Evolutionary conservation across 2,797 vertebrate species (phyloP).

Genomic region (Hipposideros larvatus): DNA sequence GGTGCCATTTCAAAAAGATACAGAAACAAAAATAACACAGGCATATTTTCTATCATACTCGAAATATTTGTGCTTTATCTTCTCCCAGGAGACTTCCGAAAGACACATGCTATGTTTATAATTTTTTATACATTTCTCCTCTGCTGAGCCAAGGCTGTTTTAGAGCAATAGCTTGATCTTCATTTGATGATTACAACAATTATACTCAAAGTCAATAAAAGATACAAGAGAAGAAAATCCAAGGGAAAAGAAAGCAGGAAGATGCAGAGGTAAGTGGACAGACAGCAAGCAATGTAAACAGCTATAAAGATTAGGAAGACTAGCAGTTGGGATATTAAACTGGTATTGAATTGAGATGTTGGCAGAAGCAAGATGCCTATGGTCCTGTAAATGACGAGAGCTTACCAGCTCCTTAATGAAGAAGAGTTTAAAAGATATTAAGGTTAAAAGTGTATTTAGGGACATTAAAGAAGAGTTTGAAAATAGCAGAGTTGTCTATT

Average conservation of each 20-base stretch:
- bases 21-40: neutral
- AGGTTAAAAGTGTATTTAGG: neutral
- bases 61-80: neutral
- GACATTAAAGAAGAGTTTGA: neutral
- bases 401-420: neutral
- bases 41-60: neutral
- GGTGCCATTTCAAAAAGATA: neutral
- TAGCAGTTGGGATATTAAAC: neutral
- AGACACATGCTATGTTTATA: neutral
- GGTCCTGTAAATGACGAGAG: neutral
- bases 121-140: neutral
- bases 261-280: neutral
- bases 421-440: neutral
- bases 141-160: neutral
- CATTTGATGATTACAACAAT: neutral
- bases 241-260: neutral
- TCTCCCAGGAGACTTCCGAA: neutral
- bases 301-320: neutral
- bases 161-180: neutral
- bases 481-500: slow-evolving; percentile 1
- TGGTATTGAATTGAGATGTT: neutral
- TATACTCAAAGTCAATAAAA: neutral
- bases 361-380: neutral
- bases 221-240: neutral
- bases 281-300: neutral